Base-by-base conservation (phyloP, 2,797 vertebrate genomes). In the Protonibea diacanthus region DNA sequence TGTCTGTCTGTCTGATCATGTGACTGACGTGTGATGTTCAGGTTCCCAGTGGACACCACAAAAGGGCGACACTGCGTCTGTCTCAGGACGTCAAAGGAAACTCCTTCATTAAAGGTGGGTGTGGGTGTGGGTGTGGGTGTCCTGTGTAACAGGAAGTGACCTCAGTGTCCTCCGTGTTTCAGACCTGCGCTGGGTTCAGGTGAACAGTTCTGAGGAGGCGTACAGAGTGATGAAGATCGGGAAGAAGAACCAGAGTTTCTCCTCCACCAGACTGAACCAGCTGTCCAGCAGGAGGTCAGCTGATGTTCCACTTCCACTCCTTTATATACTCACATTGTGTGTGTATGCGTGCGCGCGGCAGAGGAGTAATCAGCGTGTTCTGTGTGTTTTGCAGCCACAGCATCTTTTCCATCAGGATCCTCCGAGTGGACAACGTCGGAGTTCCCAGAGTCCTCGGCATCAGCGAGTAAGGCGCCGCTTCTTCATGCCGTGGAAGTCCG, bases 141-240 rank as follows among this genome's bases (percentile, higher is more conserved):
- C 7, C 7, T 33, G 33, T 33, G 6, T 33, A 33, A 33, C 33
- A 33, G 33, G 33, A 33, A 33, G 33, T 33, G 33, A 33, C 33
- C 33, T 44, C 11, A 44, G 29, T 48, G 45, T 45, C 14, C 27
- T 38, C 9, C 18, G n/a, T 64, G 74, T 74, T 55, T 20, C 90
- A 99, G 98, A 96, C 91, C 90, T 99, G 42, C 96, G 96, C 0
- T 99, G 98, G 97, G 82, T 99, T 77, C 97, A 97, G 87, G 95
- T 97, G 71, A 96, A 82, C 92, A 95, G 96, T 84, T 94, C 95
- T 6, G 97, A 96, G 53, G 98, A 99, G 91, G 97, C 97, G 3
- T 96, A 95, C 79, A 95, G 87, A 92, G 94, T 99, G 85, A 93
- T 99, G 89, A 97, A 97, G 90, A 88, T 97, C 9, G 97, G 98